These are phyloP conservation scores for Porites australiensis DNA, from an alignment of 64 coral and sea anemone species.

Conservation along the genomic window DNA sequence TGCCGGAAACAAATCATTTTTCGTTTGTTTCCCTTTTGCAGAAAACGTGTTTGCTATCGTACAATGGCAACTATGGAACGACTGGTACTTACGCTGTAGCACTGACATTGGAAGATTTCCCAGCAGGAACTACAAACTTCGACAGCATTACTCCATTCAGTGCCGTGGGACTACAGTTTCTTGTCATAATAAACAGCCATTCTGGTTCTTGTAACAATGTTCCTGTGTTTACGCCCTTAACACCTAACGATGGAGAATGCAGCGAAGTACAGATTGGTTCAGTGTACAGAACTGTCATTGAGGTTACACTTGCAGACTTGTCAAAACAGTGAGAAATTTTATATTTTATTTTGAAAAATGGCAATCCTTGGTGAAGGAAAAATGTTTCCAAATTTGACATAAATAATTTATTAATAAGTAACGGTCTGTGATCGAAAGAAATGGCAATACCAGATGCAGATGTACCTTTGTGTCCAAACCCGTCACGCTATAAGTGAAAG, in stretches of 20 bases:
- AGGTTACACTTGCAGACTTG: background rate
- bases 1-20: too few species aligned
- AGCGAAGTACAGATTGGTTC: background rate
- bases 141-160: background rate
- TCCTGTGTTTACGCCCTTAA: background rate
- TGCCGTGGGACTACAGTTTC: background rate
- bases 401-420: too few species aligned
- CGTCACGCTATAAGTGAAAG: too few species aligned
- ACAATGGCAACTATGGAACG: background rate
- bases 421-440: too few species aligned
- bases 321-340: background rate
- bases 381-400: too few species aligned
- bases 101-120: background rate
- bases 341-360: too few species aligned
- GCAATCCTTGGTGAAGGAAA: too few species aligned
- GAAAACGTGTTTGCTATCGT: background rate
- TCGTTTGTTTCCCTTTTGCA: background rate
- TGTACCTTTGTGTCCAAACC: too few species aligned
- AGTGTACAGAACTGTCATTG: background rate
- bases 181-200: background rate
- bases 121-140: background rate
- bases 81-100: background rate
- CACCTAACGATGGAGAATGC: background rate
- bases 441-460: too few species aligned
- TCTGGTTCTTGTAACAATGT: too few species aligned